Evolutionary conservation across 2,888 invertebrate species (phyloP).

Genomic region (Thyatira batis): DNA sequence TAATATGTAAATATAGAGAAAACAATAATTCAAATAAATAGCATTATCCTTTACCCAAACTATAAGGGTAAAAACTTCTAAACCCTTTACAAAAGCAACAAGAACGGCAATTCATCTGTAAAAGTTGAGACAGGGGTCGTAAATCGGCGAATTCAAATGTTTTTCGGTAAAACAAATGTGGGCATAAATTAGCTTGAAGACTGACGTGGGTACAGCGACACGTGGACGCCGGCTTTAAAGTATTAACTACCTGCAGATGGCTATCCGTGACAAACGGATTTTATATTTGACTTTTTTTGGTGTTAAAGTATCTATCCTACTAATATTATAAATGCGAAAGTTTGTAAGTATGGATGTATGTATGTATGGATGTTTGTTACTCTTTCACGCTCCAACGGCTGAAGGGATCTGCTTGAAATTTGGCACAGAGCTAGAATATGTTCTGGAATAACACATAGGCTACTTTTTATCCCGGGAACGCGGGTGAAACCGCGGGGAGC

Average conservation of each 20-base stretch:
- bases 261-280: background rate
- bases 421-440: no score
- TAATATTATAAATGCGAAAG: no score
- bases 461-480: no score
- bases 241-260: conserved; percentile 7
- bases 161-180: conserved; percentile 76
- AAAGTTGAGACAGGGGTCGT: conserved; percentile 68
- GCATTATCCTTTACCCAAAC: background rate
- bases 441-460: no score
- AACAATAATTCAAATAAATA: background rate
- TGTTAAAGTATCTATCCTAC: no score
- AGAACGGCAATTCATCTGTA: conserved; percentile 54
- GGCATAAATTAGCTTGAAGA: conserved; percentile 71
- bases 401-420: no score
- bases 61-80: background rate
- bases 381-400: no score
- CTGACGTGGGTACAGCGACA: conserved; percentile 72
- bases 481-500: no score
- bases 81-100: conserved; percentile 23
- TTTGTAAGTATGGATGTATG: no score
- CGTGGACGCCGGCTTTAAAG: conserved; percentile 39
- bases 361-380: no score
- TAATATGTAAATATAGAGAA: no score
- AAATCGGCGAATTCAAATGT: conserved; percentile 69
- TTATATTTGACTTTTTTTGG: background rate